Conservation (phyloP, 2,113 vertebrate genomes). For the Microcebus murinus region DNA sequence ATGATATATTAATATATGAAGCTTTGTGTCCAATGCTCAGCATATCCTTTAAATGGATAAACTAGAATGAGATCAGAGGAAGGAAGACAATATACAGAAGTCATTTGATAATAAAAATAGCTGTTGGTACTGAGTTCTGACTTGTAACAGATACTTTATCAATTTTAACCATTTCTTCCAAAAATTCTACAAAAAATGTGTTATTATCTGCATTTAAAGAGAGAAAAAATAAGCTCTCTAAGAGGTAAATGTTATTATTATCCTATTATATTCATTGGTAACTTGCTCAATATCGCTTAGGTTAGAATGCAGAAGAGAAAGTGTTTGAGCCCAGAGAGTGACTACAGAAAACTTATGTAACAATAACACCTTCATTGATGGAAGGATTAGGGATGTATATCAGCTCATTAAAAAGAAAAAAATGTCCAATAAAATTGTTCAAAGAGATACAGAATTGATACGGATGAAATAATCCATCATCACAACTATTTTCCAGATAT, state of each 20-base stretch:
- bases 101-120: slow-evolving; percentile 4
- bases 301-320: neutral
- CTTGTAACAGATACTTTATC: neutral
- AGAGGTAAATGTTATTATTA: neutral
- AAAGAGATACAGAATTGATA: neutral
- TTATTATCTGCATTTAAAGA: neutral
- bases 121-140: neutral
- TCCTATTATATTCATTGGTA: neutral
- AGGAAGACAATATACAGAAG: neutral
- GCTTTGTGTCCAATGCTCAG: neutral
- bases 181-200: neutral
- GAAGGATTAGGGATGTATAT: neutral
- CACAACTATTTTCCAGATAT: neutral
- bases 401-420: neutral
- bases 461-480: neutral
- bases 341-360: neutral
- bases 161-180: neutral
- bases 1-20: neutral
- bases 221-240: neutral
- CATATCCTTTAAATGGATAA: neutral
- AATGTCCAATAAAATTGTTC: neutral
- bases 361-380: neutral
- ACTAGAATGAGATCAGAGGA: neutral
- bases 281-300: neutral
- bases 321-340: neutral